Base-by-base conservation (phyloP, 2,888 invertebrate species). In the Mycogona germanica region DNA sequence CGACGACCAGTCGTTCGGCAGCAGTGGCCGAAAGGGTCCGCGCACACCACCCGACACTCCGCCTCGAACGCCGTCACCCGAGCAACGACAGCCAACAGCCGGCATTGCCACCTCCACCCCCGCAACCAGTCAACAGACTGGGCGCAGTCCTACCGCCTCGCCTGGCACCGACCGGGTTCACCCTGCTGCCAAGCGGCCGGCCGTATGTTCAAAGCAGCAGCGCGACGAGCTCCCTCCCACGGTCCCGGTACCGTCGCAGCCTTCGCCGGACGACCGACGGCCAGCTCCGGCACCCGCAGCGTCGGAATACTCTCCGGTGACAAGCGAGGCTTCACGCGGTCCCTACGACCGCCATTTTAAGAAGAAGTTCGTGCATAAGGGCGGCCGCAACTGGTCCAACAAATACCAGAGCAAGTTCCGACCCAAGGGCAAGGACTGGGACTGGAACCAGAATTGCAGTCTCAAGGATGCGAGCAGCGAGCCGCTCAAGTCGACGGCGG, bases 341-440 rank as follows among this genome's bases (percentile, higher is more conserved):
- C 51, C 50, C 19, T 55, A 55, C n/a, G 55, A 57, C 21, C 40
- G 55, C 23, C 57, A 57, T 42, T 57, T 55, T 23, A 57, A 57
- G 46, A 57, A 57, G 53, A 57, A 57, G 44, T 57, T 55, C 26
- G 55, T 57, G 41, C 53, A 55, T 23, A 57, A 57, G 35, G 53
- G 41, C 4, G 55, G 50, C 4, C 25, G 35, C 25, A 45, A 40
- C 28, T 44, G 44, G 23, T 46, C 35, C 5, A 37, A 40, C 2
- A 45, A 72, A 64, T 76, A 75, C 59, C 76, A 78, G 62, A 77
- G 78, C 56, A 81, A 80, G 66, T 81, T 81, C 70, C 74, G 79
- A 58, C 81, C 81, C 3, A 82, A 82, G 64, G 81, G 81, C 55
- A 82, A 82, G 66, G 80, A 81, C 64, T 82, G 81, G 80, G 78